Percentiles rank a stretch among this genome's conserved stretches.
Evolutionary conservation across 1,140 invertebrate species (phyloP).

Genomic region (Pollicipes pollicipes): DNA sequence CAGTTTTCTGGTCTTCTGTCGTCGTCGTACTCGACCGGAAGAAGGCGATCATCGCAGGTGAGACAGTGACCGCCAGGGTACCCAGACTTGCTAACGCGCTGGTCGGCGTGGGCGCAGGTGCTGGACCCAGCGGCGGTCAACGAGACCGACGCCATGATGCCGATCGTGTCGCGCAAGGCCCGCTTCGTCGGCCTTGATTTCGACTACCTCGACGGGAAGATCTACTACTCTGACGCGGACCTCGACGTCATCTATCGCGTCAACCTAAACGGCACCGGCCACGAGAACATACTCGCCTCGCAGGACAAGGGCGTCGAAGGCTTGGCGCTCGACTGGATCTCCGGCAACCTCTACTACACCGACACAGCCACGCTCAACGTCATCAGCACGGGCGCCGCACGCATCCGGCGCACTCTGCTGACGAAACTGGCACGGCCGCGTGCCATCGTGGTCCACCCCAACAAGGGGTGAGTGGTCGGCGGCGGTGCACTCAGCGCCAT

Average conservation of each 20-base stretch:
- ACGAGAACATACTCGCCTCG: slow-evolving; percentile 80
- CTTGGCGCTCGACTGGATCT: slow-evolving; percentile 88
- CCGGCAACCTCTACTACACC: slow-evolving; percentile 95
- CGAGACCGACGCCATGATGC: slow-evolving; percentile 76
- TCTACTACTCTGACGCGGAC: slow-evolving; percentile 93
- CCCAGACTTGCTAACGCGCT: too few species aligned
- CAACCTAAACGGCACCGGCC: slow-evolving; percentile 65
- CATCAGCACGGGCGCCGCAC: slow-evolving; percentile 64
- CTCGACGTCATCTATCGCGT: slow-evolving; percentile 89
- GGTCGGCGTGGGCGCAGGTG: not conserved
- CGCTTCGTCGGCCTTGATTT: slow-evolving; percentile 95
- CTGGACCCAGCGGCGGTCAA: slow-evolving; percentile 70
- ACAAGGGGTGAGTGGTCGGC: slow-evolving; percentile 50
- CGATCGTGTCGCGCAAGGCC: slow-evolving; percentile 63
- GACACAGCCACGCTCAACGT: slow-evolving; percentile 93
- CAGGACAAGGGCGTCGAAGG: slow-evolving; percentile 96
- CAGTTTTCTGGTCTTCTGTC: too few species aligned
- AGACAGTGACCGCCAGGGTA: too few species aligned
- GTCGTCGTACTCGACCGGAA: too few species aligned
- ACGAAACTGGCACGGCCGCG: slow-evolving; percentile 77
- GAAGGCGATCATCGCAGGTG: too few species aligned
- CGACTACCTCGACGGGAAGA: slow-evolving; percentile 68
- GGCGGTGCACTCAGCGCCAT: too few species aligned
- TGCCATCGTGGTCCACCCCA: slow-evolving; percentile 90
- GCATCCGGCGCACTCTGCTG: slow-evolving; percentile 61